A percentile compares a stretch with the other conserved stretches of the same genome.
phyloP scores from a whole-genome alignment of 2,797 vertebrate genomes.

The Pachyuromys duprasi region DNA sequence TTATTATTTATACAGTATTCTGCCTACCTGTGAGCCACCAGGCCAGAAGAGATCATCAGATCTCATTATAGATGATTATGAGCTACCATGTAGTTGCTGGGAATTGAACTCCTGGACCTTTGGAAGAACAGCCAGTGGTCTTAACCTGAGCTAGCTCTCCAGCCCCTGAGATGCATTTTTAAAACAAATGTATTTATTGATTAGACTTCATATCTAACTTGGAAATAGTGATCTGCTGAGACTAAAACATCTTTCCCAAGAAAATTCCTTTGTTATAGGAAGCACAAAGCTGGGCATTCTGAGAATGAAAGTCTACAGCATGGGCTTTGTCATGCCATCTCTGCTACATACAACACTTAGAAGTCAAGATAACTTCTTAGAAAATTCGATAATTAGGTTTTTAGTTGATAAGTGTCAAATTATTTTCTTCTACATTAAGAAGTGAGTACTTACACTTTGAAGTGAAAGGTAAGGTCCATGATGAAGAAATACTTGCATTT shows the following conservation, averaged over 20 bases:
- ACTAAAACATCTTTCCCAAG: neutral
- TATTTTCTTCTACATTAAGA: neutral
- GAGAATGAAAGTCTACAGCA: neutral
- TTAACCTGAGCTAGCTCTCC: no score
- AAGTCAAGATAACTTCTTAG: neutral
- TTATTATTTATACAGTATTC: no score
- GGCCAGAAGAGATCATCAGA: no score
- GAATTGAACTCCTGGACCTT: no score
- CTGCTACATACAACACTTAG: neutral
- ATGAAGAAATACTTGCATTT: neutral
- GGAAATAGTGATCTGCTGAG: neutral
- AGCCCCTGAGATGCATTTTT: neutral
- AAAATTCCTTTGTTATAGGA: neutral
- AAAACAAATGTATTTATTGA: neutral
- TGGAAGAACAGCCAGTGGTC: no score
- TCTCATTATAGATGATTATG: no score
- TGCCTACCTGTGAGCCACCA: no score
- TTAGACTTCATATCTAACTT: neutral
- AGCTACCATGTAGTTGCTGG: no score
- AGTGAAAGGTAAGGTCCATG: neutral
- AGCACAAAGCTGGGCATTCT: neutral
- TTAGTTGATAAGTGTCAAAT: neutral
- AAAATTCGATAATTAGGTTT: neutral
- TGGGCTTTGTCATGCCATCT: neutral
- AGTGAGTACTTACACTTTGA: neutral